Base-by-base conservation (phyloP, 2,888 invertebrate genomes). In the Lepidonotus clava region DNA sequence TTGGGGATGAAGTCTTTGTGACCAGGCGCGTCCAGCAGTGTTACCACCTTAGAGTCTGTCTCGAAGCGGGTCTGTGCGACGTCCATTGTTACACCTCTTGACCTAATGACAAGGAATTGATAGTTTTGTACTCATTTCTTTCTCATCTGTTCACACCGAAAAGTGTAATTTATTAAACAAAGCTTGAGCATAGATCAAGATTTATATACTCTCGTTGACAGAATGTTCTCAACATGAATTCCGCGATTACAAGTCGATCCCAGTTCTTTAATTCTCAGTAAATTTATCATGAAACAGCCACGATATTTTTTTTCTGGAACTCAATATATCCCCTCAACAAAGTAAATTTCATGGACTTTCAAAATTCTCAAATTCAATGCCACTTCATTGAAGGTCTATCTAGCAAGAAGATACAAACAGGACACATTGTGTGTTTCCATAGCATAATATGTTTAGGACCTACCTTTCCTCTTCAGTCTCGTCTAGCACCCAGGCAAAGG, bases 1-100 rank as follows among this genome's bases (percentile, higher is more conserved):
- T 99, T 99, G 0, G 99, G 99, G 93, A 99, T 99, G 93, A 99
- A 99, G 94, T 99, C 99, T 93, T 98, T 98, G 94, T 99, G 99
- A 0, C 99, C 99, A 0, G 99, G 99, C 40, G 99, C 99, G 95
- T 99, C 99, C 87, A 99, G 95, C 76, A 99, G 90, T 8, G 94
- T 94, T 38, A 95, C 92, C 18, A 94, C 93, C 95, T 98, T 98
- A 1, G 96, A 96, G 86, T 96, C 96, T 0, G 98, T 98, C 94
- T 98, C 97, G 95, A 99, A 98, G 90, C 97, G 96, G 24, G 97
- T 97, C 90, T 97, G 96, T 0, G 98, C 99, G 21, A 99, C 97
- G 95, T 99, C 99, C 98, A 99, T 99, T 0, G 99, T 99, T 83
- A 99, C 98, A 21, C 99, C 99, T 89, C 99, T 96, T 38, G 96